A percentile compares a stretch with the other conserved stretches of the same genome.
Conservation (phyloP, 2,888 invertebrate genomes). For the Suillia variegata region DNA sequence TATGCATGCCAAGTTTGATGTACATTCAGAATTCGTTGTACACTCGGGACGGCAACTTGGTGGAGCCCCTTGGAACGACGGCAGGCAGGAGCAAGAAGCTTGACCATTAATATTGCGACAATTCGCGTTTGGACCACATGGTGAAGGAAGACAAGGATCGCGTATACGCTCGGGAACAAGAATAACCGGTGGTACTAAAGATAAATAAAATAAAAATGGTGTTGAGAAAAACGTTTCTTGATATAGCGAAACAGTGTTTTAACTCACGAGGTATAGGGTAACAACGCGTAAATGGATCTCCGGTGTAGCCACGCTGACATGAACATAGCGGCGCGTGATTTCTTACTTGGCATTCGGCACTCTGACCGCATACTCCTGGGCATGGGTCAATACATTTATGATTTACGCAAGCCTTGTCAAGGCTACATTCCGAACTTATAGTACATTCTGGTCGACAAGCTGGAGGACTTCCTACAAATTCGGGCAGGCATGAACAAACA, state of each 20-base stretch:
- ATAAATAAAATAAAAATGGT: neutral
- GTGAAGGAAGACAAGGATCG: conserved; percentile 70
- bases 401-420: conserved; percentile 69
- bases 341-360: conserved; percentile 71
- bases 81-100: conserved; percentile 70
- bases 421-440: conserved; percentile 69
- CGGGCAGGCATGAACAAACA: conserved; percentile 71
- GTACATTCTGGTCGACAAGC: conserved; percentile 75
- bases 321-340: conserved; percentile 75
- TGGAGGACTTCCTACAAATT: conserved; percentile 74
- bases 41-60: conserved; percentile 76
- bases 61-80: conserved; percentile 73
- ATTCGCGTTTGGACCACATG: conserved; percentile 73
- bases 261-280: conserved; percentile 61
- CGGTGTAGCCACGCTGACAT: conserved; percentile 70
- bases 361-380: conserved; percentile 71
- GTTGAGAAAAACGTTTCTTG: conserved; percentile 62
- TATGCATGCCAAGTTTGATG: conserved; percentile 76
- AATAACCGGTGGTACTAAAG: conserved; percentile 45
- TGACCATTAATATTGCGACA: conserved; percentile 67
- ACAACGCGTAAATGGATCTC: conserved; percentile 73
- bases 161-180: conserved; percentile 42
- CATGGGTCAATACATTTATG: conserved; percentile 75
- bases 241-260: neutral
- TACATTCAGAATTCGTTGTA: conserved; percentile 75